Evolutionary conservation across 2,113 vertebrate genomes (phyloP), one percentile per base, ranked within the genome.

Genomic region (Amblyornis subalaris): DNA sequence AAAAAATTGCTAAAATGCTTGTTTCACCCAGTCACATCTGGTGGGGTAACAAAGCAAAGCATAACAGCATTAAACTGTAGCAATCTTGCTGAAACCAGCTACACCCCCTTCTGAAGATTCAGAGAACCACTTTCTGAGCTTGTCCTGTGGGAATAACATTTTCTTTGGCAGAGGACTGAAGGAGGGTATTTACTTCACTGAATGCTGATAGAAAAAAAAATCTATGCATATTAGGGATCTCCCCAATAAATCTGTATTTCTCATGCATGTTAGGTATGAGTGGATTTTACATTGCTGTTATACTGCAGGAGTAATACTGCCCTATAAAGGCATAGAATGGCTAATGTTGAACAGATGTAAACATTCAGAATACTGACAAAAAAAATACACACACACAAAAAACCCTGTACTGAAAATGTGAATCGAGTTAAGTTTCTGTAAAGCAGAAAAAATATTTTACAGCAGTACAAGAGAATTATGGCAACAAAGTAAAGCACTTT

Each of bases 151-250:
- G 97, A 96, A 95, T 95, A 96, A 95, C 95, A 95, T 96, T 98
- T 98, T 98, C 98, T 98, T 98, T 98, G 98, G 98, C 98, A 98
- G 96, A 98, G 98, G 96, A 97, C 88, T 91, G 98, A 98, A 98
- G 98, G 97, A 97, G 97, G 96, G 90, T 94, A 96, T 97, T 95
- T 80, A 94, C 96, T 97, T 97, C 92, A 97, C 94, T 96, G 95
- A 91, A 95, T 95, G 91, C 8, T 9, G 96, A 97, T 77, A 95
- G 72, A 93, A 95, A 96, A 97, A 97, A 96, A 95, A 57, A 96
- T 94, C 96, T 95, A 86, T 97, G 96, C 96, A 95, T 2, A 10
- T 77, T 82, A 89, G 70, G 97, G 95, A 96, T 85, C 91, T 93
- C 81, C 44, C 83, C 92, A 94, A 36, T 82, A 91, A 95, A 90